Evolutionary conservation across 2,113 vertebrate genomes (phyloP).

Genomic region (Sprattus sprattus): DNA sequence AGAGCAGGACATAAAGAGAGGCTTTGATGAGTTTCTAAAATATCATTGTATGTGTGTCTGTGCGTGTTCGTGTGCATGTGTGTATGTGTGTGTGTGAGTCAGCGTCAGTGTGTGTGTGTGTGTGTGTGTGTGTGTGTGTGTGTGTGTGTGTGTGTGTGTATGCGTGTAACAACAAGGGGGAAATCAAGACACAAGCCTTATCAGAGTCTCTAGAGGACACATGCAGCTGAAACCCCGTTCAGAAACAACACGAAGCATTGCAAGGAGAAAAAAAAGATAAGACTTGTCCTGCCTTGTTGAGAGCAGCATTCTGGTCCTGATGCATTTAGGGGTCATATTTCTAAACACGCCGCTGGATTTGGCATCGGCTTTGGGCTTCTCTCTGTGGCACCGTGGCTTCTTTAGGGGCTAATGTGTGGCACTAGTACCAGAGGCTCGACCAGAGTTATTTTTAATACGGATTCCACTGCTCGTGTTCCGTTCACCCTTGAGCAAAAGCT

Average conservation of each 20-base stretch:
- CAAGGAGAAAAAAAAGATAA: neutral
- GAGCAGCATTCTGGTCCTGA: neutral
- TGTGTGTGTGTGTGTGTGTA: neutral
- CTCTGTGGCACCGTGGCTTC: slow-evolving; percentile 14
- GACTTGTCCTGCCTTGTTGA: neutral
- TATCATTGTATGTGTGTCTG: neutral
- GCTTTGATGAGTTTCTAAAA: neutral
- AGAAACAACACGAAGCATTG: neutral
- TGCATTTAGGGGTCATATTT: neutral
- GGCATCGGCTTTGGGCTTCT: slow-evolving; percentile 16
- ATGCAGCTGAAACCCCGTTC: neutral
- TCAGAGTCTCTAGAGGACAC: neutral
- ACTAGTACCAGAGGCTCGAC: slow-evolving; percentile 20
- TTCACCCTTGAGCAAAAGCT: slow-evolving; percentile 45
- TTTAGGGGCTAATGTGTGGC: slow-evolving; percentile 33
- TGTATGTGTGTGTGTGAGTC: neutral
- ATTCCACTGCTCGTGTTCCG: slow-evolving; percentile 23
- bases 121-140: neutral
- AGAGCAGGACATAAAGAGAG: neutral
- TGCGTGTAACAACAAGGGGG: neutral
- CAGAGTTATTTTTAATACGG: slow-evolving; percentile 46
- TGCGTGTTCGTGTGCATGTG: neutral
- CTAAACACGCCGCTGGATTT: neutral
- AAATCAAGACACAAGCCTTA: neutral
- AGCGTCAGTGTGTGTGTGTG: neutral